Base-by-base conservation (phyloP, 1,140 invertebrate species). In the Drosophila oshimai region DNA sequence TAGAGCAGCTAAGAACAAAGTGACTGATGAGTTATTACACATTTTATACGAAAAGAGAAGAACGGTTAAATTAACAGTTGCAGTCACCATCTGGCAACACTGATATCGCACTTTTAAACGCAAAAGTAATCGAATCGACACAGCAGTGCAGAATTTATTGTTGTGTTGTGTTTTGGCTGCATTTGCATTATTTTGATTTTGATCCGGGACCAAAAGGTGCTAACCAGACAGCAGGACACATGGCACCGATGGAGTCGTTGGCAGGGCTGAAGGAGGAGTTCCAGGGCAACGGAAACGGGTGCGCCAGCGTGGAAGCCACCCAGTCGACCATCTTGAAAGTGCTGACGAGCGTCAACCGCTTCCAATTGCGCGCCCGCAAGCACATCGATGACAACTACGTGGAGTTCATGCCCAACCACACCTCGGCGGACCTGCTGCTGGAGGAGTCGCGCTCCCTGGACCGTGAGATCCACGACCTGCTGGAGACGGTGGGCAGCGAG, bases 391-490 rank as follows among this genome's bases (percentile, higher is more conserved):
- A 80, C 5, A 90, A 91, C 49, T 90, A 90, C 34, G 55, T 55
- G 0, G 88, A 91, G 4, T 91, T 91, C 17, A 74, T 91, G 72
- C 73, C 88, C 18, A 90, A 88, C 45, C 65, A 90, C 36, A 86
- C 75, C 6, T 61, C 81, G 1, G 74, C 89, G 13, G 84, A 86
- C 13, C 55, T 74, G 12, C 89, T 71, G 13, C 60, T 91, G 15
- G 88, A 91, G 6, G 87, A 91, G 36, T 69, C 71, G 0, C 58
- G 55, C 3, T 46, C 64, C 1, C 31, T 91, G 1, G 41, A 64
- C 13, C 64, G 60, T 1, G 90, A 91, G 26, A 67, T 90, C 4
- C 62, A 46, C 4, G 71, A 90, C 13, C 37, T 91, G 9, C 53
- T 89, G 0, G 47, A 75, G 10, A 76, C 64, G 9, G 65, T 86